Conservation (phyloP, 1,140 invertebrate genomes). For the Scaptomyza graminum region DNA sequence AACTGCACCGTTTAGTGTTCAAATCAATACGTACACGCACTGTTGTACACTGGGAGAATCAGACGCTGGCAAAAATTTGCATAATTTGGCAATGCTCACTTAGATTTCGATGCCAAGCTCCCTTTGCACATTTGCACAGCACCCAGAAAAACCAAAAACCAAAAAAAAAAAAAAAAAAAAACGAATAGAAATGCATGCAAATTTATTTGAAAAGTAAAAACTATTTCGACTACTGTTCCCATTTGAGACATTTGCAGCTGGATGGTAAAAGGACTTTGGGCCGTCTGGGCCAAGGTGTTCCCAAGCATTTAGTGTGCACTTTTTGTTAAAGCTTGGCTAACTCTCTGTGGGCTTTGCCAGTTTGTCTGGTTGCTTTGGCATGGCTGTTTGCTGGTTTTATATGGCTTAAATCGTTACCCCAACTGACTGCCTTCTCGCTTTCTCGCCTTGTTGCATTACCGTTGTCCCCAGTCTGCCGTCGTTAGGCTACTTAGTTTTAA, state of each 20-base stretch:
- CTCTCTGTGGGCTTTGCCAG: conserved; percentile 22
- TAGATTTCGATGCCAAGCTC: conserved; percentile 54
- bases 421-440: conserved; percentile 31
- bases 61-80: conserved; percentile 62
- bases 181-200: conserved; percentile 63
- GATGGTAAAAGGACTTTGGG: conserved; percentile 27
- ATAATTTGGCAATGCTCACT: conserved; percentile 77
- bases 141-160: neutral
- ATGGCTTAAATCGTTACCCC: conserved; percentile 65
- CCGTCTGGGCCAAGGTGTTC: conserved; percentile 54
- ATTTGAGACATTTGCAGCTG: conserved; percentile 59
- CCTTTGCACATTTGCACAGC: conserved; percentile 35
- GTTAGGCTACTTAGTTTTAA: conserved; percentile 68
- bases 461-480: conserved; percentile 48
- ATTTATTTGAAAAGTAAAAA: conserved; percentile 65
- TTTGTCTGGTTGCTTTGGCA: conserved; percentile 52
- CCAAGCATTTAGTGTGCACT: conserved; percentile 56
- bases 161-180: conserved; percentile 3
- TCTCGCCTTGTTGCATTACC: conserved; percentile 25
- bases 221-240: conserved; percentile 31
- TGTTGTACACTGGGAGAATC: conserved; percentile 43
- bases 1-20: conserved; percentile 18
- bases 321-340: conserved; percentile 22
- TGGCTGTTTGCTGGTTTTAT: conserved; percentile 59
- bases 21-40: conserved; percentile 71